Evolutionary conservation across 2,888 invertebrate species (phyloP), one percentile per base, ranked within the genome.

Genomic region (Lingula anatina): DNA sequence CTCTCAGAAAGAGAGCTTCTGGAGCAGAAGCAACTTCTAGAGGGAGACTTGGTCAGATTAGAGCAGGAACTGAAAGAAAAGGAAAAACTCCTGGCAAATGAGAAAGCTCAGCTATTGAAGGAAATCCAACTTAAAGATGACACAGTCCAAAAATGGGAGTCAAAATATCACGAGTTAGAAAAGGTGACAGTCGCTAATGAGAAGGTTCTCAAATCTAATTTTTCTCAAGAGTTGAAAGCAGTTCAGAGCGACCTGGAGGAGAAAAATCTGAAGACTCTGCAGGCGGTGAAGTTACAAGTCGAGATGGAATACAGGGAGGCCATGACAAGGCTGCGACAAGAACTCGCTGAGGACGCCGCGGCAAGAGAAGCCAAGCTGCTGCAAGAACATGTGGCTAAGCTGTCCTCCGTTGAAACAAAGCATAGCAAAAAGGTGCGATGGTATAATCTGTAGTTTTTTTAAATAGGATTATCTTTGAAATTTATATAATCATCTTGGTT

Each of bases 1-100:
- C 35, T 58, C 40, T 64, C 62, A 28, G 68, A 71, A 49, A 59
- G 60, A 42, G 63, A 68, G 45, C 52, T 70, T 18, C 63, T 65
- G 65, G 57, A 59, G 38, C 67, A 70, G 48, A 70, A 69, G 44
- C 54, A 67, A 12, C 46, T 66, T 5, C 54, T 68, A 28, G 67
- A 71, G 40, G 60, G 66, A 46, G 68, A 70, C 42, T 50, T 71
- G 18, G 44, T 54, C 26, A 63, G 65, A 42, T 66, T 70, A 7
- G 68, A 69, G 46, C 50, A 57, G 1, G 64, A 61, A 47, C 59
- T 70, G 39, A 54, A 54, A 41, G 69, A 69, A 21, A 59, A 61
- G 37, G 68, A 68, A 49, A 58, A 61, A 31, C 46, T 56, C 24
- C 46, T 69, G n/a, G 62, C 60, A 41, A 59, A 59, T 42, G 66